Evolutionary conservation across 2,113 vertebrate species (phyloP).

Genomic region (Ardeotis arabs): DNA sequence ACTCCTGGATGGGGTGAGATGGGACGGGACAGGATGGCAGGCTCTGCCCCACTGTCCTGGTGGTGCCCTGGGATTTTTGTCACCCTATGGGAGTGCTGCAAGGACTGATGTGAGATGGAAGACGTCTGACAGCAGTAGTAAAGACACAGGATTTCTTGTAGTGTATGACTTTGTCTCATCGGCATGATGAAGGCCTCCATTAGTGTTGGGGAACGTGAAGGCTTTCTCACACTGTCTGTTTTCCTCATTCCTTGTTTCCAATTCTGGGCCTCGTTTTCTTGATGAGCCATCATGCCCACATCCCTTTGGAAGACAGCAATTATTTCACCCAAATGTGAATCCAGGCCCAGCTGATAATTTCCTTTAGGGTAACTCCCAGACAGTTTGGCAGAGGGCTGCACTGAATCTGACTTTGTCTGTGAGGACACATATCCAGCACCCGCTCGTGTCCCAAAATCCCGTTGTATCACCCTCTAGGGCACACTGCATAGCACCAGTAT

Average conservation of each 20-base stretch:
- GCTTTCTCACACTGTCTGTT: not conserved
- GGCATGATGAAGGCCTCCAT: not conserved
- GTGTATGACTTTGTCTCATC: accelerated
- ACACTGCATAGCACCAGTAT: not conserved
- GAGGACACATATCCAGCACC: not conserved
- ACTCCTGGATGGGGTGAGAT: no score
- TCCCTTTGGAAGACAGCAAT: not conserved
- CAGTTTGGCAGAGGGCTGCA: not conserved
- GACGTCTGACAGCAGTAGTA: not conserved
- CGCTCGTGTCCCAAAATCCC: not conserved
- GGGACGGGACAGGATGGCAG: no score
- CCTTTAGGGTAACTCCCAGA: not conserved
- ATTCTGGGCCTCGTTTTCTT: not conserved
- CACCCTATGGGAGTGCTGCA: not conserved
- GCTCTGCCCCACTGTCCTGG: no score
- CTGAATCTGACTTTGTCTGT: not conserved
- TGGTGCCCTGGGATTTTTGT: not conserved
- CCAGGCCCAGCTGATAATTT: not conserved
- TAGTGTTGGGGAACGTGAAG: not conserved
- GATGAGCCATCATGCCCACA: accelerated
- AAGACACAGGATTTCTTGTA: not conserved
- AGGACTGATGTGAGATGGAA: not conserved
- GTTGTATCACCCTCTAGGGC: not conserved
- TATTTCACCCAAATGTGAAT: not conserved
- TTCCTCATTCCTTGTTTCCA: accelerated